Base-by-base conservation (phyloP, 2,113 vertebrate species). In the Casuarius casuarius region DNA sequence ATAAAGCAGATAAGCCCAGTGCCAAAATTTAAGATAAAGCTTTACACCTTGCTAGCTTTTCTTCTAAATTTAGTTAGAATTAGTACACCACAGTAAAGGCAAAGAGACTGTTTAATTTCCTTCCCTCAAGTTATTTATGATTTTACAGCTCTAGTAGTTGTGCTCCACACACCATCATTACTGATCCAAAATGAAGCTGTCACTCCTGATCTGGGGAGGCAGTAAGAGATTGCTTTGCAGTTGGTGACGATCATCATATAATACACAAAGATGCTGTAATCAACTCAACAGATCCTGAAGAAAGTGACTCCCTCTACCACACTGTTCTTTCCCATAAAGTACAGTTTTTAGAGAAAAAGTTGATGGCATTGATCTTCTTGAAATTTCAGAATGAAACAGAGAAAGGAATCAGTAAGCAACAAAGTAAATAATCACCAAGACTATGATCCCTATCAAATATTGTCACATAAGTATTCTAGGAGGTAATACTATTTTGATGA, bases 1-100 rank as follows among this genome's bases (percentile, higher is more conserved):
- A 2, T 2, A 5, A 2, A 23, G 42, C 2, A 77, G 8, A 16
- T 1, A 16, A 89, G 62, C 5, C 20, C 9, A 42, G 25, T 4
- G 31, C 11, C 56, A 67, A 42, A 89, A 46, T 2, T 35, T 56
- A 42, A n/a, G 8, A 28, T 25, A 42, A 86, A 67, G 23, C 10
- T 51, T 28, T 49, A 11, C 12, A 9, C 15, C 51, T 58, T 35
- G 9, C 16, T 17, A 40, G 23, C 10, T 79, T 78, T 35, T 82
- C 70, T 49, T 65, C 31, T 44, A 19, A 38, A 25, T 25, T 77
- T 2, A n/a, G 25, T 81, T 40, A 58, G 14, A 51, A 56, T 29
- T 0, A 58, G 16, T 3, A 65, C 25, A 42, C 18, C 49, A 6
- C n/a, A 66, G 63, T 59, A 91, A 26, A 70, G 58, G 66, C 70